Percentiles rank a stretch among this genome's conserved stretches.
Conservation (phyloP, 2,797 vertebrate species). For the Nannoperca obscura region DNA sequence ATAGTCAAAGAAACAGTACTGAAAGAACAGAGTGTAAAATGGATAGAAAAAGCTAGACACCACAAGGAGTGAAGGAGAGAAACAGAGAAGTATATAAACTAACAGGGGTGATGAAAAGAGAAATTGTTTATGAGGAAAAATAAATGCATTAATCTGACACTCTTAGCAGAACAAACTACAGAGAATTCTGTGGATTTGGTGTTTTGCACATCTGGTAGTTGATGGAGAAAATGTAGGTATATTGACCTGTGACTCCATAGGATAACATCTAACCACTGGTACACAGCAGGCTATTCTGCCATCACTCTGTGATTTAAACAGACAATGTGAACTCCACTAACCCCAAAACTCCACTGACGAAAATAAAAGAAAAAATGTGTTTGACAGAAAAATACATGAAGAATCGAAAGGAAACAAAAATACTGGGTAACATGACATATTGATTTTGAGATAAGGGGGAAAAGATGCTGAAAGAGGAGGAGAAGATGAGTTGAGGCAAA, state of each 20-base stretch:
- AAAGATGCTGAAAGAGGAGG: not conserved
- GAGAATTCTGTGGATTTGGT: not conserved
- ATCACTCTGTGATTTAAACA: not conserved
- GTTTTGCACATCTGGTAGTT: not conserved
- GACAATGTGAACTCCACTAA: not conserved
- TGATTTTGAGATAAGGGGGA: constrained; percentile 36
- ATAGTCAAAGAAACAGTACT: constrained; percentile 16
- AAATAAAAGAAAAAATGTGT: not conserved
- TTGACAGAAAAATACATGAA: not conserved
- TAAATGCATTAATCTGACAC: constrained; percentile 7
- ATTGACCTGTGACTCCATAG: not conserved
- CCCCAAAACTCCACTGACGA: constrained; percentile 1
- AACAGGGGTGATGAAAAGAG: constrained; percentile 4
- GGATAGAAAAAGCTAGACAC: constrained; percentile 4
- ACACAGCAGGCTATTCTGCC: constrained; percentile 1
- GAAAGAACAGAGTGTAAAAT: not conserved
- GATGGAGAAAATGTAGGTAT: not conserved
- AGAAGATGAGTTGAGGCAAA: constrained; percentile 16
- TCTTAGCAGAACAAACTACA: not conserved
- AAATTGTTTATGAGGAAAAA: not conserved
- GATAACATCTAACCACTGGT: not conserved
- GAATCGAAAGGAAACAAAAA: constrained; percentile 18
- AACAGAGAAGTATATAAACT: not conserved
- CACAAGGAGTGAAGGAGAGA: not conserved
- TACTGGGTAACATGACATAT: constrained; percentile 17